Conservation (phyloP, 2,113 vertebrate genomes). For the Oxygymnocypris stewartii region DNA sequence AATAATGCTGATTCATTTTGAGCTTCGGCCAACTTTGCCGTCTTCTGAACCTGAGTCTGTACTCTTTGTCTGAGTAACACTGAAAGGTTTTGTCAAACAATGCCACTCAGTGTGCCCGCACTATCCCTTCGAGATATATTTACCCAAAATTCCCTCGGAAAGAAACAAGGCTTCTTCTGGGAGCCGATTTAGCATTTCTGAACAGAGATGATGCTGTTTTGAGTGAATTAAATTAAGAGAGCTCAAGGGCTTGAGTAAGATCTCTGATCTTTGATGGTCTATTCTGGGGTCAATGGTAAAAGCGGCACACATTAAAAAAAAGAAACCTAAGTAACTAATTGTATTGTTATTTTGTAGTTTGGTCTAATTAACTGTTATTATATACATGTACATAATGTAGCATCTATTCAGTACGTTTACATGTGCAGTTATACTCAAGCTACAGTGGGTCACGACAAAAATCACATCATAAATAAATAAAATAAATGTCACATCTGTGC, state of each 20-base stretch:
- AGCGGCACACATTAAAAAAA: neutral
- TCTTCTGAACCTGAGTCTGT: neutral
- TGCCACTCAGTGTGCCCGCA: conserved; percentile 24
- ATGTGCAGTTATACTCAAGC: neutral
- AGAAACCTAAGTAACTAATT: neutral
- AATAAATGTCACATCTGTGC: too few relatives aligned
- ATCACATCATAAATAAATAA: neutral
- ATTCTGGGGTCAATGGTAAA: neutral
- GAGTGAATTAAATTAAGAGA: conserved; percentile 40
- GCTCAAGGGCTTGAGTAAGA: conserved; percentile 33
- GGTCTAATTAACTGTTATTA: neutral
- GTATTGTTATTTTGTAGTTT: neutral
- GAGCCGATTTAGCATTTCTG: conserved; percentile 18
- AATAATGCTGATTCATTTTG: conserved; percentile 22
- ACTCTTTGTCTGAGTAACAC: neutral
- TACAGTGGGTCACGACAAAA: neutral
- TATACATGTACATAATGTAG: neutral
- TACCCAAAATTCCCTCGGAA: conserved; percentile 1
- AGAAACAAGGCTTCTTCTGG: neutral
- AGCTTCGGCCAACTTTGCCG: neutral
- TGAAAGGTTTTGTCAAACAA: conserved; percentile 14
- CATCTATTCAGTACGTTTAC: neutral
- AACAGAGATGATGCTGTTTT: conserved; percentile 47
- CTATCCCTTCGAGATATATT: conserved; percentile 7
- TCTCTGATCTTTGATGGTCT: neutral